Conservation (phyloP, 2,888 invertebrate species). For the Eupsilia transversa region DNA sequence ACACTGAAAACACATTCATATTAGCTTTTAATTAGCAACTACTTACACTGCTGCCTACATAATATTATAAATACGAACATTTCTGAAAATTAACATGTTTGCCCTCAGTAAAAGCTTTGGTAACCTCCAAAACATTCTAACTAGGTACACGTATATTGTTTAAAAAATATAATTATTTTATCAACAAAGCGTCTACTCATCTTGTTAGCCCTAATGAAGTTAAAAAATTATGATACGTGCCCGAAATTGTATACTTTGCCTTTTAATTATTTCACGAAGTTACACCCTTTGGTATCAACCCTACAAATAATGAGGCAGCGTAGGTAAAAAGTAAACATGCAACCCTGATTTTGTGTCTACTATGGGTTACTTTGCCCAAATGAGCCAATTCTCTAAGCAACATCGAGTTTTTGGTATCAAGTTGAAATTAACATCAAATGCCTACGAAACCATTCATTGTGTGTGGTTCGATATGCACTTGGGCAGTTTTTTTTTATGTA, state of each 20-base stretch:
- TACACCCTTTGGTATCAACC: constrained; percentile 37
- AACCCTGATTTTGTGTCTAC: constrained; percentile 35
- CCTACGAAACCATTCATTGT: too few relatives aligned
- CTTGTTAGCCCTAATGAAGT: constrained; percentile 53
- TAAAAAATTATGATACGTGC: constrained; percentile 46
- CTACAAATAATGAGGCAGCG: constrained; percentile 40
- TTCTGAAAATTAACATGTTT: neutral
- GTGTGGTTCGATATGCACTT: too few relatives aligned
- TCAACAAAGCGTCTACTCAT: constrained; percentile 11
- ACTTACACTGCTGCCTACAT: too few relatives aligned
- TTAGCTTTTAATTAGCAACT: too few relatives aligned
- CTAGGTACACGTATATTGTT: neutral
- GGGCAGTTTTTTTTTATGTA: too few relatives aligned
- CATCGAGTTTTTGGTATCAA: too few relatives aligned
- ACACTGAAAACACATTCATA: too few relatives aligned
- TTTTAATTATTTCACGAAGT: constrained; percentile 50
- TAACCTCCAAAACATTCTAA: constrained; percentile 9
- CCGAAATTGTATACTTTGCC: constrained; percentile 54
- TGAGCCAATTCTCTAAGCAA: constrained; percentile 6
- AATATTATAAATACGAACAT: neutral
- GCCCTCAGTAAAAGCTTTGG: neutral
- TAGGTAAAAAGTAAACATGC: constrained; percentile 57
- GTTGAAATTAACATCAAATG: too few relatives aligned
- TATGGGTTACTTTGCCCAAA: neutral
- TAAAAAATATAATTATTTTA: constrained; percentile 21